Evolutionary conservation across 2,797 vertebrate genomes (phyloP).

Genomic region (Parambassis ranga): DNA sequence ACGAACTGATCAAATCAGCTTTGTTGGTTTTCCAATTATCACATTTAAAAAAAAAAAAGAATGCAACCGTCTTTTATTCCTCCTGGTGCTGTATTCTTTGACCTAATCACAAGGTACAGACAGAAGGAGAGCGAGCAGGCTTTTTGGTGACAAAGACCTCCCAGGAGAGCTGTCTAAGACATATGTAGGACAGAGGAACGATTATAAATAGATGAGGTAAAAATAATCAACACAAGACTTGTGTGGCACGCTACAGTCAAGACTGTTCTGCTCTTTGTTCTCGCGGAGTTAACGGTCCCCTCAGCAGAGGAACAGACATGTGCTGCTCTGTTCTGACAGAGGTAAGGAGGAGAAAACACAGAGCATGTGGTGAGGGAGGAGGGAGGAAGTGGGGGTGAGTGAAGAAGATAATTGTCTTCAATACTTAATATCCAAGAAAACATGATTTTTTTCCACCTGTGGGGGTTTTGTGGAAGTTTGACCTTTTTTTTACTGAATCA

Average conservation of each 20-base stretch:
- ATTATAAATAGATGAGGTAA: constrained; percentile 78
- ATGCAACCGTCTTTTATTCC: background rate
- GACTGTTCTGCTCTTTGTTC: constrained; percentile 46
- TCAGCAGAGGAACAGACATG: constrained; percentile 20
- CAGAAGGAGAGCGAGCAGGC: constrained; percentile 57
- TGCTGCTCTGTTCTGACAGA: constrained; percentile 31
- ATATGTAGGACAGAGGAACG: constrained; percentile 74
- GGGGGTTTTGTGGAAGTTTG: constrained; percentile 14
- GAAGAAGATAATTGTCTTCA: constrained; percentile 50
- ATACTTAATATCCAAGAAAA: constrained; percentile 61
- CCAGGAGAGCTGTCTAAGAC: constrained; percentile 57
- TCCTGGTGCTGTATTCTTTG: constrained; percentile 19
- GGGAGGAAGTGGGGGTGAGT: background rate
- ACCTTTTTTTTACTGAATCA: constrained; percentile 25
- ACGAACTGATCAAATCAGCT: background rate
- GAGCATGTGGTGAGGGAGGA: background rate
- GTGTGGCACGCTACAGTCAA: constrained; percentile 52
- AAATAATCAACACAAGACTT: constrained; percentile 68
- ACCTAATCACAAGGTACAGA: constrained; percentile 59
- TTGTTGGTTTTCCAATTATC: constrained; percentile 1
- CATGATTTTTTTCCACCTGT: constrained; percentile 41
- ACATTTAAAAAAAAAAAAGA: background rate
- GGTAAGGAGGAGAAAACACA: constrained; percentile 10
- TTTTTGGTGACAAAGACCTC: constrained; percentile 66
- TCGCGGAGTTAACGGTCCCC: constrained; percentile 31